Evolutionary conservation across 2,797 vertebrate species (phyloP), one percentile per base, ranked within the genome.

Genomic region (Schizopygopsis pylzovi): DNA sequence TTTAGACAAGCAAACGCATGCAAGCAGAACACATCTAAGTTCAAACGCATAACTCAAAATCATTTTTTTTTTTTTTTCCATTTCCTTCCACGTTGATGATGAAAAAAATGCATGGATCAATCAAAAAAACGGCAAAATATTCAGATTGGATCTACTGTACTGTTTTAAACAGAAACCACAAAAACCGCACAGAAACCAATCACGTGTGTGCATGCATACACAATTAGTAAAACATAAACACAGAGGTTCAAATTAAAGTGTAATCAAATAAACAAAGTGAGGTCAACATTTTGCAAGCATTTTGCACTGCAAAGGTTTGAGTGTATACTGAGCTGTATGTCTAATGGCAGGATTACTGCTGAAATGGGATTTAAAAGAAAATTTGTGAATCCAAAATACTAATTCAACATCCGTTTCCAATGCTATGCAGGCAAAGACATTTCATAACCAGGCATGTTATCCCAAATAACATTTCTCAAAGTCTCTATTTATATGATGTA

Each of bases 231-330:
- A n/a, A 71, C 54, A 67, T 49, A 67, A 39, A 79, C 12, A 43
- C 22, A 79, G 11, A 80, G 7, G 12, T 91, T 85, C 4, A 90
- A 89, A 92, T 90, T 88, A 85, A 85, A 80, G 25, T 37, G 15
- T 76, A 79, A 77, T 87, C 87, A 88, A 87, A 76, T 81, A 91
- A 93, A 63, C 88, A 93, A 94, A 33, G 91, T 90, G 81, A 45
- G 76, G 87, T 85, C 81, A 92, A 95, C 95, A 96, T 96, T 96
- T 95, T 96, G 95, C 95, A 96, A 95, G 95, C 73, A 79, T 85
- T 85, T 81, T 28, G 33, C 84, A 73, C 91, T 92, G 92, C 91
- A 93, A 91, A 93, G 92, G 92, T 92, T 82, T 54, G 4, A 78
- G 52, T 37, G 4, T 61, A 52, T n/a, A 43, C 54, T 52, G 54